Conservation (phyloP, 2,888 invertebrate genomes). For the Spodoptera littoralis region DNA sequence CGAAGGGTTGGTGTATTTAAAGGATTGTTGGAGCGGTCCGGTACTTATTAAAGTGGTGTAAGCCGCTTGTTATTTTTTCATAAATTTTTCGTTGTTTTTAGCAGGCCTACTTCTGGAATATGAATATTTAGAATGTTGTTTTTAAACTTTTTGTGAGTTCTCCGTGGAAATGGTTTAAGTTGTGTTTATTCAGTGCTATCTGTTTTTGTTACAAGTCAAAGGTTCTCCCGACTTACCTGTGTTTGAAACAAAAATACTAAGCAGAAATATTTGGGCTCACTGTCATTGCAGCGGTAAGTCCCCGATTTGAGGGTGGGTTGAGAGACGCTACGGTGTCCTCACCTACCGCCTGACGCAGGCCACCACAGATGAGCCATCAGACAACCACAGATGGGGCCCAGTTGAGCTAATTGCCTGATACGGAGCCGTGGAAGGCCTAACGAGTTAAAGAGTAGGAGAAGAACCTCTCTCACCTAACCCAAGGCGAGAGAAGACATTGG, state of each 20-base stretch:
- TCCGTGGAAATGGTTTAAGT: slow-evolving; percentile 35
- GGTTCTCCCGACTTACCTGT: slow-evolving; percentile 15
- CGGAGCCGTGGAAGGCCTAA: too few species aligned
- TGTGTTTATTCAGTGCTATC: slow-evolving; percentile 29
- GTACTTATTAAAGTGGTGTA: slow-evolving; percentile 55
- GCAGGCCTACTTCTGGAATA: slow-evolving; percentile 42
- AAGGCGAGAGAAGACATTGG: too few species aligned
- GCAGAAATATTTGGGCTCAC: too few species aligned
- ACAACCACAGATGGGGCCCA: too few species aligned
- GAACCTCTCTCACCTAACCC: too few species aligned
- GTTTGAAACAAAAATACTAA: slow-evolving; percentile 1
- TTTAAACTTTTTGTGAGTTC: slow-evolving; percentile 31
- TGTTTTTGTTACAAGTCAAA: slow-evolving; percentile 11
- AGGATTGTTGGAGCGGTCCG: slow-evolving; percentile 54
- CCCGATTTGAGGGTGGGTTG: too few species aligned
- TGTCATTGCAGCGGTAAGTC: too few species aligned
- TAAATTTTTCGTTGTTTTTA: slow-evolving; percentile 46
- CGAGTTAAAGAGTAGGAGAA: too few species aligned
- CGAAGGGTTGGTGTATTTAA: slow-evolving; percentile 62
- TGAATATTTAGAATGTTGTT: slow-evolving; percentile 51
- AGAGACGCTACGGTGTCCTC: too few species aligned
- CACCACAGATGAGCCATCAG: too few species aligned
- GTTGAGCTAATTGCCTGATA: too few species aligned
- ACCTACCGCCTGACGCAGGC: too few species aligned
- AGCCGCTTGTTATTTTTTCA: slow-evolving; percentile 55